phyloP scores from a whole-genome alignment of 2,797 vertebrate genomes.

The Sebastes variabilis region DNA sequence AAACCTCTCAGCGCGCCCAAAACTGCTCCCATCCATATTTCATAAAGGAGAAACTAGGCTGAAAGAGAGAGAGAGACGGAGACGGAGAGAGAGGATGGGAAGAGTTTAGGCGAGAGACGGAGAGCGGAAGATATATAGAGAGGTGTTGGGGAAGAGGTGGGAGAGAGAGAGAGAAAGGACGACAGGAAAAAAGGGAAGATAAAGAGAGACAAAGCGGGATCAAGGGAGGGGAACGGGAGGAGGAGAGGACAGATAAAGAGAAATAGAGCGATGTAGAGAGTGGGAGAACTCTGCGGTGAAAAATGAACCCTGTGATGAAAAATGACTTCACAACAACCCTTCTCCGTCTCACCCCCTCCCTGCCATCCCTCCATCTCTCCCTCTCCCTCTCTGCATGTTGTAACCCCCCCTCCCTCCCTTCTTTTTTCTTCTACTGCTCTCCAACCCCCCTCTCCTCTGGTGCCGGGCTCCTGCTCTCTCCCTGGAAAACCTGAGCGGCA shows the following conservation, averaged over 20 bases:
- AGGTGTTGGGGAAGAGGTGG: neutral
- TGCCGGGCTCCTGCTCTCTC: constrained; percentile 86
- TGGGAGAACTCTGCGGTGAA: constrained; percentile 86
- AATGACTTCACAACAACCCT: constrained; percentile 88
- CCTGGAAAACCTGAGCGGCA: constrained; percentile 92
- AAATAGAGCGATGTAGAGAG: constrained; percentile 73
- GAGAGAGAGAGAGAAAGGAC: neutral
- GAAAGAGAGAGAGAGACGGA: constrained; percentile 71
- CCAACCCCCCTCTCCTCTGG: constrained; percentile 66
- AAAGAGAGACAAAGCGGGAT: constrained; percentile 78
- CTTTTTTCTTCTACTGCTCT: constrained; percentile 45
- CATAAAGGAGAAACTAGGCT: constrained; percentile 93
- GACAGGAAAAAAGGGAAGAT: constrained; percentile 74
- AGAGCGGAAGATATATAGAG: constrained; percentile 1
- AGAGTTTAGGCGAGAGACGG: constrained; percentile 62
- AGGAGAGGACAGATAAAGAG: constrained; percentile 75
- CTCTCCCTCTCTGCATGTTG: constrained; percentile 63
- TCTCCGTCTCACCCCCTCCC: constrained; percentile 72
- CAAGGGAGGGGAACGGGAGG: constrained; percentile 73
- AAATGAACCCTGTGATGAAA: constrained; percentile 92
- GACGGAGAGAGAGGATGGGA: constrained; percentile 67
- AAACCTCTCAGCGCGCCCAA: constrained; percentile 95
- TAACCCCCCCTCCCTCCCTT: constrained; percentile 38
- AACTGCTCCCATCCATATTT: constrained; percentile 99
- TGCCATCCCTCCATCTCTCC: constrained; percentile 33